Evolutionary conservation across 2,888 invertebrate species (phyloP), one percentile per base, ranked within the genome.

Genomic region (Alloplasta piceator): DNA sequence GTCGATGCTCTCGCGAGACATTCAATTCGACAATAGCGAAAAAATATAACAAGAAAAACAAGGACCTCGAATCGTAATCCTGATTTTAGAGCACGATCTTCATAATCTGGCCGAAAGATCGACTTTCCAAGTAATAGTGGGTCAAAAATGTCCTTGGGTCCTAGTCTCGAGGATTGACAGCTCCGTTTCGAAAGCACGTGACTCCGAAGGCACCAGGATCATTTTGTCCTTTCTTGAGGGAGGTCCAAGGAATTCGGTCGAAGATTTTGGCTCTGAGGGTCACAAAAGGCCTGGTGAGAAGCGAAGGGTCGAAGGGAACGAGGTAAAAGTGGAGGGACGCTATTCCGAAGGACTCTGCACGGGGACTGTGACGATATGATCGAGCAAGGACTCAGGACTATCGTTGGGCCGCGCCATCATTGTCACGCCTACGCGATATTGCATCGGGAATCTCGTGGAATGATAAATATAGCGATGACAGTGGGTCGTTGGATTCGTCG

Each of bases 311-410:
- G 70, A n/a, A 58, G n/a, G 14, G 9, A 10, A 16, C 38, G 48
- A 60, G 14, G 4, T 1, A 46, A 9, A 46, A 46, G 26, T 26
- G 1, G 7, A 46, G 12, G 48, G 9, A 26, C 26, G 26, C 3
- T 26, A 26, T 63, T 71, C 76, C 50, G 63, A 74, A 58, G 72
- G 41, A 58, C 66, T 74, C 67, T 63, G 63, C 72, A 58, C 43
- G 58, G 41, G 71, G 68, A 64, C 75, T 36, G 73, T n/a, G 83
- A 84, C 74, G 78, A 84, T 26, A 26, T 84, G 84, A 80, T 85
- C 79, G 74, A 68, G 41, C 78, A 73, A 79, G 66, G 73, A 63
- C 46, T 78, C 80, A 75, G 68, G 75, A 75, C 26, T 74, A 55
- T 75, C 73, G 76, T 48, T 73, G 50, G 72, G 63, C 71, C 67